A percentile compares a stretch with the other conserved stretches of the same genome.
phyloP scores from a whole-genome alignment of 2,888 invertebrate genomes.

The Volucella bombylans region DNA sequence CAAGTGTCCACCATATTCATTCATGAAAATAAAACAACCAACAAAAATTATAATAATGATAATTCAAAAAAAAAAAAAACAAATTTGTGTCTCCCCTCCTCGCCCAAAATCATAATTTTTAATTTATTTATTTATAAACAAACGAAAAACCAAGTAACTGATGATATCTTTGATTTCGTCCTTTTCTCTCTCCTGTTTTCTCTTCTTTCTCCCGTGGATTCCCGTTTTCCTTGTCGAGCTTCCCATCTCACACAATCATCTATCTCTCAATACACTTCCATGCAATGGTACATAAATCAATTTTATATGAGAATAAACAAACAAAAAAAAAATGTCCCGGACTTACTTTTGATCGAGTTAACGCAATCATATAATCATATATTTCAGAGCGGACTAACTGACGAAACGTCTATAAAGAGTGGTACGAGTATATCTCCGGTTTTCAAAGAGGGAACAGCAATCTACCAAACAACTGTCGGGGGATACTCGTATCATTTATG shows the following conservation, averaged over 20 bases:
- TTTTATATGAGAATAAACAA: not conserved
- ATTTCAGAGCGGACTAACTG: too few relatives aligned
- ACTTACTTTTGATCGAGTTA: too few relatives aligned
- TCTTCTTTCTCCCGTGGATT: not conserved
- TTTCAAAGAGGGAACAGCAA: too few relatives aligned
- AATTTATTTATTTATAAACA: conserved; percentile 71
- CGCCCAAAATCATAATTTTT: conserved; percentile 51
- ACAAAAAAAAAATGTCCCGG: not conserved
- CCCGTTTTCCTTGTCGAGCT: not conserved
- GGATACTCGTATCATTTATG: too few relatives aligned
- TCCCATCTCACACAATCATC: conserved; percentile 18
- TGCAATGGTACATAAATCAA: conserved; percentile 1
- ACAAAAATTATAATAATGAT: not conserved
- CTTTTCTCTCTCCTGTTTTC: not conserved
- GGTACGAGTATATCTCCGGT: too few relatives aligned
- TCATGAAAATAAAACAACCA: conserved; percentile 19
- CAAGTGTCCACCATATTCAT: conserved; percentile 61
- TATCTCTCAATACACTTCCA: conserved; percentile 26
- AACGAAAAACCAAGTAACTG: conserved; percentile 20
- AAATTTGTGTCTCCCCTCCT: conserved; percentile 19
- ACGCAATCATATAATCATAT: too few relatives aligned
- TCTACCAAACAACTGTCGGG: too few relatives aligned
- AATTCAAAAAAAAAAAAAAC: not conserved
- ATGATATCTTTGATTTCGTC: conserved; percentile 4
- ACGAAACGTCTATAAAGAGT: too few relatives aligned